Conservation (phyloP, 2,113 vertebrate genomes). For the Chloroceryle aenea region DNA sequence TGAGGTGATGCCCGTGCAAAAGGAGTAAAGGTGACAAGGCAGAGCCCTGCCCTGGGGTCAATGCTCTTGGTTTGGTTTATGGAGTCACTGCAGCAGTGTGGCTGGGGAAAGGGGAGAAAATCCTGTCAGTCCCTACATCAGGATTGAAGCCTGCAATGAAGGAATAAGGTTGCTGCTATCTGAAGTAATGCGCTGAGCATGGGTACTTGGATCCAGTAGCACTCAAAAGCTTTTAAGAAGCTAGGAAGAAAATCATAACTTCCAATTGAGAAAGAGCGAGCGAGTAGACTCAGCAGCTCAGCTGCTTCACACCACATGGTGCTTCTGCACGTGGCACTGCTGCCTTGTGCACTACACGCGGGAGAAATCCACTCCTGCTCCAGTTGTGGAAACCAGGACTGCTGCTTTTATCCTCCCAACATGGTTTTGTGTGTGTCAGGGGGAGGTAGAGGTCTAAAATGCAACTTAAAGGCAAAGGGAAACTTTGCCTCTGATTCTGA, state of each 20-base stretch:
- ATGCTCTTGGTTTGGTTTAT: background rate
- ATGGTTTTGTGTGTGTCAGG: background rate
- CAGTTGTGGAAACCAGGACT: background rate
- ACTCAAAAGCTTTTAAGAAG: background rate
- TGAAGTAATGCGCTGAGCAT: background rate
- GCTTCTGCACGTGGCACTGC: fast-evolving
- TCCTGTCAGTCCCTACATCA: background rate
- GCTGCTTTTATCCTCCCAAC: background rate
- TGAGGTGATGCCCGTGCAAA: background rate
- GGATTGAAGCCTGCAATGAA: background rate
- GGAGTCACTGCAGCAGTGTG: background rate
- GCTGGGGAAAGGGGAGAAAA: background rate
- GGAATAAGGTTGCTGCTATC: background rate
- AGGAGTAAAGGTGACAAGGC: background rate
- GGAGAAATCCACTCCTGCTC: background rate
- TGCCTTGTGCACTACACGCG: background rate
- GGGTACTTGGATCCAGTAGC: background rate
- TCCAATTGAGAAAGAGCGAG: background rate
- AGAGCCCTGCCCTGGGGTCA: background rate
- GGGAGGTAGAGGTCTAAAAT: background rate
- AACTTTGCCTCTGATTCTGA: background rate
- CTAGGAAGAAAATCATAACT: background rate
- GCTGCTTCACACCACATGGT: background rate
- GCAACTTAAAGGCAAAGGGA: background rate
- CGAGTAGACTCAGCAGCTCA: background rate